Evolutionary conservation across 2,888 invertebrate species (phyloP).

Genomic region (Chaitophorus viminalis): DNA sequence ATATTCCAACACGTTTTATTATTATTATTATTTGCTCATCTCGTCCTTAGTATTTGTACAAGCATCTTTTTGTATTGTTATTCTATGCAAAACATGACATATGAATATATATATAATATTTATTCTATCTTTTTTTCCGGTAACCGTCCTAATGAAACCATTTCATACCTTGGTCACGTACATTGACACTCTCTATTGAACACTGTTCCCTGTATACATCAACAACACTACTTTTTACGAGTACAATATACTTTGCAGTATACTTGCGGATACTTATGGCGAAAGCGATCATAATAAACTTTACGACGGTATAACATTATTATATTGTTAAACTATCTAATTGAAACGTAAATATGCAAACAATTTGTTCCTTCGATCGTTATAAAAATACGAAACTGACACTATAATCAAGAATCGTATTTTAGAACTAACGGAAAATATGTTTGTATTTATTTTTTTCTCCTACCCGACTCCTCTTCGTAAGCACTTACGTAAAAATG

Average conservation of each 20-base stretch:
- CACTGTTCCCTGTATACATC: not conserved
- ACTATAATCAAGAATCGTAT: no score
- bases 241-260: not conserved
- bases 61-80: slow-evolving; percentile 30
- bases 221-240: not conserved
- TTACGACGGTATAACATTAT: not conserved
- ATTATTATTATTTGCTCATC: slow-evolving; percentile 34
- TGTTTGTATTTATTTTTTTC: no score
- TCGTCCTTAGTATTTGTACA: slow-evolving; percentile 18
- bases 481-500: no score
- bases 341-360: slow-evolving; percentile 27
- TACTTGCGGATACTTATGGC: not conserved
- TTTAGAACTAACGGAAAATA: no score
- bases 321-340: slow-evolving; percentile 20
- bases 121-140: not conserved
- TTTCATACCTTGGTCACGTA: slow-evolving; percentile 57
- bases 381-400: not conserved
- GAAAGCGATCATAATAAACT: slow-evolving; percentile 18
- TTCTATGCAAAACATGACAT: slow-evolving; percentile 54
- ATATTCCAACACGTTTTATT: slow-evolving; percentile 28
- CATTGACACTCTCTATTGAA: slow-evolving; percentile 44
- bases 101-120: slow-evolving; percentile 6
- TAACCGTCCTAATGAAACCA: slow-evolving; percentile 41
- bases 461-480: no score
- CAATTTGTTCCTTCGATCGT: not conserved